Evolutionary conservation across 37 sponge, comb jelly and placozoan species (phyloP).

Genomic region (Ephydatia muelleri): DNA sequence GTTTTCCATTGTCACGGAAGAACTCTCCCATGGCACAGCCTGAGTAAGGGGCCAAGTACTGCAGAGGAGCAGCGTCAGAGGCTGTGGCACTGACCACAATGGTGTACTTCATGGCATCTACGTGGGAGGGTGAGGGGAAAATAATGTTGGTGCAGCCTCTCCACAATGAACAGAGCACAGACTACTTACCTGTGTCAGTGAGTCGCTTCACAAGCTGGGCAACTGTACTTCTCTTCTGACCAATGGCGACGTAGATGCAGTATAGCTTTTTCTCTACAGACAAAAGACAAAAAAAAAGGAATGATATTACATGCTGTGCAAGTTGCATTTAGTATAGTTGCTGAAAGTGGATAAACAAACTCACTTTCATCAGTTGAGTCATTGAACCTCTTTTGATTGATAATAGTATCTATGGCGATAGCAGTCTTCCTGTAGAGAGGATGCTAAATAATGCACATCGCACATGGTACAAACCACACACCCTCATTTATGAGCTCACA

Average conservation of each 20-base stretch:
- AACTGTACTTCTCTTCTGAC: constrained; percentile 99
- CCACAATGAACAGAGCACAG: not conserved
- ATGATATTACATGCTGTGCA: too few relatives aligned
- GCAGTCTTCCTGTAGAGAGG: constrained; percentile 86
- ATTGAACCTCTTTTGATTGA: constrained; percentile 98
- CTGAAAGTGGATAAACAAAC: not conserved
- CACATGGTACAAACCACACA: not conserved
- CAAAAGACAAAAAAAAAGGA: not conserved
- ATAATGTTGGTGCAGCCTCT: not conserved
- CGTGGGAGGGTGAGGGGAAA: not conserved
- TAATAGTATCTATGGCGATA: constrained; percentile 97
- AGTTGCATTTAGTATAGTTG: not conserved
- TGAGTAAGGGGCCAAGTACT: constrained; percentile 97
- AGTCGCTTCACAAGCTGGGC: constrained; percentile 98
- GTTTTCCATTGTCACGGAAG: constrained; percentile 98
- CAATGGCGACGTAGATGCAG: constrained; percentile 97
- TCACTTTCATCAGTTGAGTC: constrained; percentile 91
- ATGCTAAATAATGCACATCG: not conserved
- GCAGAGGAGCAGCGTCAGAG: constrained; percentile 99
- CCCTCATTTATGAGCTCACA: not conserved
- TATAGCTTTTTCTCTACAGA: constrained; percentile 92
- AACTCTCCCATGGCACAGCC: constrained; percentile 99
- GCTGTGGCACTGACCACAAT: constrained; percentile 98
- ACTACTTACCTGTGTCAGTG: constrained; percentile 73
- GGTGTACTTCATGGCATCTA: constrained; percentile 97